Conservation (phyloP, 1,140 invertebrate genomes). For the Archivesica marissinica region DNA sequence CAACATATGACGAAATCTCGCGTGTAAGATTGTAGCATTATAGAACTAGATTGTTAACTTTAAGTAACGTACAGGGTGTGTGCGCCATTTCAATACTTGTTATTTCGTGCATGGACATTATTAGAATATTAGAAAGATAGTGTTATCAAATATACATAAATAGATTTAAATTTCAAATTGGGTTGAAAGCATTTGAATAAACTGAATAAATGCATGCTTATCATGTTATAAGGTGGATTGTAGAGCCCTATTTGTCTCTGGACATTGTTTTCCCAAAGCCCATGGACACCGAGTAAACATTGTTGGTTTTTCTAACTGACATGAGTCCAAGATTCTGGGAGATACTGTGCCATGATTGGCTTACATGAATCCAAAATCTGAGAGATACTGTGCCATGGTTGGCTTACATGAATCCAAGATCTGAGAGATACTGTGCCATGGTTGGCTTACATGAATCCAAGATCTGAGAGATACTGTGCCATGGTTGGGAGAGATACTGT, state of each 20-base stretch:
- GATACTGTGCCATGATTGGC: too few species aligned
- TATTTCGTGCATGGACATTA: conserved; percentile 7
- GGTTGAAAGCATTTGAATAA: conserved; percentile 12
- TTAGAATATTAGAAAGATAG: conserved; percentile 23
- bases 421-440: too few species aligned
- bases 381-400: too few species aligned
- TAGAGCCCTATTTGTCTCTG: too few species aligned
- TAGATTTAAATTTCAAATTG: conserved; percentile 32
- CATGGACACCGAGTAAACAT: neutral
- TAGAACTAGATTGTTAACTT: neutral
- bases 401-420: too few species aligned
- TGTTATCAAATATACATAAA: conserved; percentile 42
- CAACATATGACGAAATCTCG: too few species aligned
- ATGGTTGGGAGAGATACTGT: too few species aligned
- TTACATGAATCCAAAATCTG: too few species aligned
- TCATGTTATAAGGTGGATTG: neutral
- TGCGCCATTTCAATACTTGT: neutral
- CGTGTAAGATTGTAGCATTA: neutral
- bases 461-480: too few species aligned
- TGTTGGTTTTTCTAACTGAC: neutral
- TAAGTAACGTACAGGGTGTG: neutral
- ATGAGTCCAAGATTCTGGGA: too few species aligned
- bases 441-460: too few species aligned
- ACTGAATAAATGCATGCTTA: neutral
- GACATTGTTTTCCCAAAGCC: too few species aligned